phyloP scores from a whole-genome alignment of 2,113 vertebrate species.

The Macrotis lagotis region DNA sequence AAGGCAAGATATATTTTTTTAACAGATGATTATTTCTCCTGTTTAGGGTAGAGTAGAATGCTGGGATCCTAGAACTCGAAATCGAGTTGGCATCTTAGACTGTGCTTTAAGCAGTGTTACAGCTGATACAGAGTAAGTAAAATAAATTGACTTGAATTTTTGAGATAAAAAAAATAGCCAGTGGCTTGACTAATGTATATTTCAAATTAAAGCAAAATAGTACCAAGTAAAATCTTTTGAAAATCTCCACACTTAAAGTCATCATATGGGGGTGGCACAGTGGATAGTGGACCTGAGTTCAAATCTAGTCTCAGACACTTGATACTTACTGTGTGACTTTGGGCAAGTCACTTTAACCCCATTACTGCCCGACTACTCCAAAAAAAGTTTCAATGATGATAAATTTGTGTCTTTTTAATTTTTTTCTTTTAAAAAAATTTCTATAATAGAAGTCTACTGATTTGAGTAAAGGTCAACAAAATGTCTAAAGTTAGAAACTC shows the following conservation, averaged over 20 bases:
- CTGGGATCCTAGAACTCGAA: conserved; percentile 95
- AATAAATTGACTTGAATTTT: background rate
- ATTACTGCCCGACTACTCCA: too few species aligned
- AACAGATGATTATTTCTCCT: conserved; percentile 21
- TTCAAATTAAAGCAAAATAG: background rate
- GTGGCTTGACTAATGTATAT: background rate
- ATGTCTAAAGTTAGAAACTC: background rate
- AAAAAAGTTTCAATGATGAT: background rate
- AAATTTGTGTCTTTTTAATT: background rate
- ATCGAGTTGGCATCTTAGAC: conserved; percentile 91
- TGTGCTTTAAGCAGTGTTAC: conserved; percentile 93
- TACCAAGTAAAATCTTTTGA: background rate
- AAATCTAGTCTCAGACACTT: too few species aligned
- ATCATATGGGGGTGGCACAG: too few species aligned
- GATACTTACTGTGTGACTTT: too few species aligned
- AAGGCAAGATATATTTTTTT: background rate
- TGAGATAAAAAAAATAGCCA: background rate
- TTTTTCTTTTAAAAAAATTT: background rate
- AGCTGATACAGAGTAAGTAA: conserved; percentile 91
- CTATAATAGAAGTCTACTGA: background rate
- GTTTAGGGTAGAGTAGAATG: conserved; percentile 95
- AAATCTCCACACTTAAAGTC: too few species aligned
- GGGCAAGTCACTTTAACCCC: too few species aligned
- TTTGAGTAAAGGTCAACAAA: background rate
- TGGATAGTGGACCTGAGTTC: too few species aligned